Evolutionary conservation across 2,113 vertebrate species (phyloP).

Genomic region (Taxidea taxus): DNA sequence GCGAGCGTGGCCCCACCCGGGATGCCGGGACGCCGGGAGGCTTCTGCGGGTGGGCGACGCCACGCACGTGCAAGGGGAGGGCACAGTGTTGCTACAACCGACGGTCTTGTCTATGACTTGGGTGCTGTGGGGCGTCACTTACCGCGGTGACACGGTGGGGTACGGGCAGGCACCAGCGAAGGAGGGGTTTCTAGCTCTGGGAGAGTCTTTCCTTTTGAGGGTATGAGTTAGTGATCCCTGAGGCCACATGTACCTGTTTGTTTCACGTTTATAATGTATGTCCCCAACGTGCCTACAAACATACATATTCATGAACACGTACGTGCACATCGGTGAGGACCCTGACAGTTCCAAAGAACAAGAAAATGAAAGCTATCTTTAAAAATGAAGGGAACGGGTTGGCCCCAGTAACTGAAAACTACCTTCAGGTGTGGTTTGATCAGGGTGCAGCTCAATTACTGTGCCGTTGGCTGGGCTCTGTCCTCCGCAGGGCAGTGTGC

Average conservation of each 20-base stretch:
- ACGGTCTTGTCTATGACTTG: accelerated
- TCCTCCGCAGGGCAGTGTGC: accelerated
- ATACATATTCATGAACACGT: background rate
- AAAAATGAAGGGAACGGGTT: background rate
- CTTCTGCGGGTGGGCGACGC: no score
- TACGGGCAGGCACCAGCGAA: accelerated
- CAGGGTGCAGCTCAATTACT: background rate
- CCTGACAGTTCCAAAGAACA: background rate
- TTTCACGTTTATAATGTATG: background rate
- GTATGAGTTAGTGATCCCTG: background rate
- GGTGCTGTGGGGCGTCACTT: accelerated
- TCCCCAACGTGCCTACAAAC: background rate
- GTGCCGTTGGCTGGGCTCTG: accelerated
- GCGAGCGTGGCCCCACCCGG: no score
- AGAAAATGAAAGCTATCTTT: background rate
- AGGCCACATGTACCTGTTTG: accelerated
- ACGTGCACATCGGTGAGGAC: background rate
- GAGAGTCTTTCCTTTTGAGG: accelerated
- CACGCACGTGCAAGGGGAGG: accelerated
- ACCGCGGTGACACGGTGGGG: background rate
- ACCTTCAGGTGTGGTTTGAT: background rate
- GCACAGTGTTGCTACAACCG: background rate
- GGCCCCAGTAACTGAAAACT: background rate
- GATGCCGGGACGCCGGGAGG: accelerated
- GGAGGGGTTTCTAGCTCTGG: accelerated